Conservation (phyloP, 2,797 vertebrate species). For the Myoxocephalus aenaeus region DNA sequence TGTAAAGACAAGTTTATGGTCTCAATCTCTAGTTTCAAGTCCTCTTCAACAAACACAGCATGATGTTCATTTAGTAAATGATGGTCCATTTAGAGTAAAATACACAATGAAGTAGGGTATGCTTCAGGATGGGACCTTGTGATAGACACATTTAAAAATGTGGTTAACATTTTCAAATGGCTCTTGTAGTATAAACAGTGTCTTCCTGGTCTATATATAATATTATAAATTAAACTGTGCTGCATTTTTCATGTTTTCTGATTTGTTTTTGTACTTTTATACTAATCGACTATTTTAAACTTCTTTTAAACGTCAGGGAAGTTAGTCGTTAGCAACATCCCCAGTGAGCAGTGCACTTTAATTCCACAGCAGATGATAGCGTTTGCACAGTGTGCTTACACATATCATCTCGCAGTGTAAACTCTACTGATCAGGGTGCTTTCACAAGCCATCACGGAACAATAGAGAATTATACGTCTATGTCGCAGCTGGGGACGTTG, state of each 20-base stretch:
- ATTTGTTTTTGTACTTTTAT: neutral
- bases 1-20: too few relatives aligned
- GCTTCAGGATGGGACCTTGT: too few relatives aligned
- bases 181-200: neutral
- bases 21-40: too few relatives aligned
- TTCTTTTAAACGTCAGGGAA: neutral
- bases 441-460: conserved; percentile 32
- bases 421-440: conserved; percentile 41
- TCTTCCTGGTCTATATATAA: neutral
- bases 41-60: too few relatives aligned
- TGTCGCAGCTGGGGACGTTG: conserved; percentile 45
- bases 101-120: too few relatives aligned
- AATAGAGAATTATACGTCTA: conserved; percentile 44
- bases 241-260: neutral
- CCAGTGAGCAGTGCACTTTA: neutral
- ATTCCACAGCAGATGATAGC: conserved; percentile 15
- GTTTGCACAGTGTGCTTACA: conserved; percentile 39
- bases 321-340: neutral
- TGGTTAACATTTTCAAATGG: neutral
- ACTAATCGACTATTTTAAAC: neutral
- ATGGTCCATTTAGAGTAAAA: too few relatives aligned
- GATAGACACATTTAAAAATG: too few relatives aligned
- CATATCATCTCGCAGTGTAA: conserved; percentile 40
- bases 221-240: neutral
- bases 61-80: too few relatives aligned